These are phyloP conservation scores for Trematomus loennbergii DNA, from an alignment of 2,113 vertebrate species.

Conservation along the genomic window DNA sequence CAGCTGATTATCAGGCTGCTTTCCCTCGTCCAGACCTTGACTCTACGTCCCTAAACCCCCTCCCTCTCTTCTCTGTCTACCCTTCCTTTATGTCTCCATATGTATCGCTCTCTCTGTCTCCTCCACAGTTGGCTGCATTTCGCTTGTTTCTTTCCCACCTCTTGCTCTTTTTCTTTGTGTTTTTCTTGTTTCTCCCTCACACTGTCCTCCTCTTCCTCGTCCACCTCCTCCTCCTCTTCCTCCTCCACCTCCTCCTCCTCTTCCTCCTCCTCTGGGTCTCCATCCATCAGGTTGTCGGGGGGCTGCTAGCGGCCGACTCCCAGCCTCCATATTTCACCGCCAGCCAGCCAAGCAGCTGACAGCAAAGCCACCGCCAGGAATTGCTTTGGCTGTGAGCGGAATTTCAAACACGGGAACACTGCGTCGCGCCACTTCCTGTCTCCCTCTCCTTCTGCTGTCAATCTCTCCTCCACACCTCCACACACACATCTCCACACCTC, in stretches of 20 bases:
- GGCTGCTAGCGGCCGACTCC: constrained; percentile 93
- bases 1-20: constrained; percentile 85
- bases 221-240: not conserved
- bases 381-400: constrained; percentile 97
- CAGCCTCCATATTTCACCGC: constrained; percentile 97
- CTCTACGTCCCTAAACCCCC: constrained; percentile 2
- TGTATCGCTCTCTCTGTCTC: constrained; percentile 63
- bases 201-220: constrained; percentile 39
- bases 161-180: too few species aligned
- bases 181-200: too few species aligned
- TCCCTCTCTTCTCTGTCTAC: constrained; percentile 40
- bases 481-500: constrained; percentile 56
- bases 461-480: constrained; percentile 30
- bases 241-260: constrained; percentile 33
- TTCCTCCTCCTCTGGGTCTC: constrained; percentile 87
- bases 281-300: constrained; percentile 98
- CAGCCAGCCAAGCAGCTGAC: constrained; percentile 97
- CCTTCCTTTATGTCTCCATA: constrained; percentile 44
- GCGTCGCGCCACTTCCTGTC: constrained; percentile 73
- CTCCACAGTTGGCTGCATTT: constrained; percentile 69
- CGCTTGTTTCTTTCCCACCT: constrained; percentile 18
- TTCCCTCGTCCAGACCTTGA: constrained; percentile 83
- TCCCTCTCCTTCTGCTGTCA: constrained; percentile 54
- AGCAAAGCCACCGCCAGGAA: constrained; percentile 96
- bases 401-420: constrained; percentile 95